Percentiles rank a stretch among this genome's conserved stretches.
phyloP scores from a whole-genome alignment of 1,140 invertebrate species.

The Caerostris extrusa region DNA sequence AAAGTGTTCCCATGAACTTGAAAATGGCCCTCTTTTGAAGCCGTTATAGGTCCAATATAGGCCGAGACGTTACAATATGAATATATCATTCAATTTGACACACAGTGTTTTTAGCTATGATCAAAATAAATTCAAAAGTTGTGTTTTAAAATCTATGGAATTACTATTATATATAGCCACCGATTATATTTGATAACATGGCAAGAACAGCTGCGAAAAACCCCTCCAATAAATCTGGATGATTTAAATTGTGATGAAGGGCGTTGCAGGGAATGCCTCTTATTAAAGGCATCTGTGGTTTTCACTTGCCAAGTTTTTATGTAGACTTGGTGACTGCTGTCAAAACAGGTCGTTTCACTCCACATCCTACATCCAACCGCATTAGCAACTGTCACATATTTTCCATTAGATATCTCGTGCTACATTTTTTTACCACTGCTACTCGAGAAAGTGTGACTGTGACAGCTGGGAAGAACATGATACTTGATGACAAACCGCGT shows the following conservation, averaged over 20 bases:
- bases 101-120: too few relatives aligned
- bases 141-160: too few relatives aligned
- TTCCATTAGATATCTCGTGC: not conserved
- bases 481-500: not conserved
- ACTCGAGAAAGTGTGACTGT: not conserved
- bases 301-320: not conserved
- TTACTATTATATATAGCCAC: too few relatives aligned
- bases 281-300: not conserved
- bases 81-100: too few relatives aligned
- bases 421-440: not conserved
- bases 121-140: too few relatives aligned
- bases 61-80: too few relatives aligned
- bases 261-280: not conserved
- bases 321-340: not conserved
- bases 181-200: too few relatives aligned
- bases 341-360: not conserved
- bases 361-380: not conserved
- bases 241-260: not conserved
- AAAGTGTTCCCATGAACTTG: too few relatives aligned
- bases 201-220: not conserved
- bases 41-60: too few relatives aligned
- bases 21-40: too few relatives aligned
- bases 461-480: not conserved
- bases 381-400: constrained; percentile 32
- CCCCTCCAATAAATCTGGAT: not conserved